These are phyloP conservation scores for Entomyzon cyanotis DNA, from an alignment of 2,113 vertebrate genomes.

Conservation along the genomic window DNA sequence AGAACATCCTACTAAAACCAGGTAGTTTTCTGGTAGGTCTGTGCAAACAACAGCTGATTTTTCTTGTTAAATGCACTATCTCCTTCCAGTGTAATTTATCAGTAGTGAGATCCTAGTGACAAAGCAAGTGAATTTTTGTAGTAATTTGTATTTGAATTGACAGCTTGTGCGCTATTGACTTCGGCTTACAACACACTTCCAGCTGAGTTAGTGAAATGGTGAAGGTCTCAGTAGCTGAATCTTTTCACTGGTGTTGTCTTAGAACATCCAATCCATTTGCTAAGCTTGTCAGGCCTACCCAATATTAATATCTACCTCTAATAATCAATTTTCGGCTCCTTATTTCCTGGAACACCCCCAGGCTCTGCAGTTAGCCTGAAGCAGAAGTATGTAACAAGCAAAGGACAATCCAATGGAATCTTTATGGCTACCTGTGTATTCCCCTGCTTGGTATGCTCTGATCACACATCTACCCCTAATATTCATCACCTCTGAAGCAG, in stretches of 20 bases:
- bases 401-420: background rate
- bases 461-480: background rate
- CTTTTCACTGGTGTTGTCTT: background rate
- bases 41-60: background rate
- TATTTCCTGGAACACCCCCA: background rate
- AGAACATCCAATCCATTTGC: background rate
- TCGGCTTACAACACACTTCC: background rate
- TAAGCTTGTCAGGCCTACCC: background rate
- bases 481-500: background rate
- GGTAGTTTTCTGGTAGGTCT: background rate
- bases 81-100: background rate
- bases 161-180: background rate
- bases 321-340: background rate
- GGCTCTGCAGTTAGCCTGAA: background rate
- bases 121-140: background rate
- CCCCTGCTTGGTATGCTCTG: rapidly evolving
- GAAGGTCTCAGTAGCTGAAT: background rate
- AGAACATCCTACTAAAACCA: background rate
- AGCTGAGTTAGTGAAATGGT: background rate
- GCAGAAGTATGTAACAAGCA: background rate
- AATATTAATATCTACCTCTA: background rate
- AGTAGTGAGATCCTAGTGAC: background rate
- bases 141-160: background rate
- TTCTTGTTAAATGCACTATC: background rate
- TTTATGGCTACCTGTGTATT: background rate